Conservation (phyloP, 2,888 invertebrate genomes). For the Drosophila paramelanica region DNA sequence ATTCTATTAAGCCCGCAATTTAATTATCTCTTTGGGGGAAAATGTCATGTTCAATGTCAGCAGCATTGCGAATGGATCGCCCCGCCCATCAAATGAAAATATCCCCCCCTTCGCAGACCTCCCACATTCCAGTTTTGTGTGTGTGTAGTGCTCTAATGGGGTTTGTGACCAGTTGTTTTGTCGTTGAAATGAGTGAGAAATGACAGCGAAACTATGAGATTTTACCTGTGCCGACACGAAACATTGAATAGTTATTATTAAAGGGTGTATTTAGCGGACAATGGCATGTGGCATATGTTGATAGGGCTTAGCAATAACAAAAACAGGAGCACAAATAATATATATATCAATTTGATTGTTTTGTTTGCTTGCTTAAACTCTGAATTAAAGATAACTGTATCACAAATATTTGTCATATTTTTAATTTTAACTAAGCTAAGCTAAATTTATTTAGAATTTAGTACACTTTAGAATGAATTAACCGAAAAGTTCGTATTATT, state of each 20-base stretch:
- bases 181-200: constrained; percentile 42
- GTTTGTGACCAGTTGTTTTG: background rate
- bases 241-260: constrained; percentile 26
- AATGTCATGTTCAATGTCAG: constrained; percentile 78
- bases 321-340: background rate
- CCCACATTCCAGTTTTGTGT: background rate
- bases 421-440: too few relatives aligned
- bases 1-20: constrained; percentile 80
- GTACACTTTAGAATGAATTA: too few relatives aligned
- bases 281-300: constrained; percentile 10
- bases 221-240: constrained; percentile 29
- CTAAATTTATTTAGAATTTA: too few relatives aligned
- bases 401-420: too few relatives aligned
- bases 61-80: constrained; percentile 38
- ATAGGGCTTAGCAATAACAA: background rate
- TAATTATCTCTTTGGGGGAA: constrained; percentile 77
- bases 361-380: background rate
- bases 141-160: constrained; percentile 1
- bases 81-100: constrained; percentile 23
- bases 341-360: background rate
- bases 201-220: constrained; percentile 63
- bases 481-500: too few relatives aligned
- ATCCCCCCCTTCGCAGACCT: too few relatives aligned
- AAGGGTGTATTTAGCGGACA: constrained; percentile 15
- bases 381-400: too few relatives aligned